phyloP scores from a whole-genome alignment of 2,113 vertebrate species.

The Pogonocichla stellata region DNA sequence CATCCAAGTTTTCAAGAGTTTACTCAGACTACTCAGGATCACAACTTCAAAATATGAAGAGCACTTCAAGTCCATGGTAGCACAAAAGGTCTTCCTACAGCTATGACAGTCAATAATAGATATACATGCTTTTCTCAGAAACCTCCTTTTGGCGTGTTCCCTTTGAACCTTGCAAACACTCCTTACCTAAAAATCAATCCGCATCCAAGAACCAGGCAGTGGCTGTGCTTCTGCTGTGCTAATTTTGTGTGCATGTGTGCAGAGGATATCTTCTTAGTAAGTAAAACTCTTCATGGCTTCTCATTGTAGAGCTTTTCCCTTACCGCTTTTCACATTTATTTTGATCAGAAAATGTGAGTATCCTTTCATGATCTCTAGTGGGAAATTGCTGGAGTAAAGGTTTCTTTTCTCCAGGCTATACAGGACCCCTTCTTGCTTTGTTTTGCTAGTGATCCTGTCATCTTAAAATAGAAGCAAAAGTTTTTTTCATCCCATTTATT shows the following conservation, averaged over 20 bases:
- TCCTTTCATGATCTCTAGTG: background rate
- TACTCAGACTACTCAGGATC: constrained; percentile 32
- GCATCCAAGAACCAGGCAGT: background rate
- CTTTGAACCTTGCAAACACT: constrained; percentile 16
- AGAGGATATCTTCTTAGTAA: background rate
- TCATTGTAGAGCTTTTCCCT: background rate
- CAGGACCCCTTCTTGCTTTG: background rate
- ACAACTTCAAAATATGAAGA: constrained; percentile 19
- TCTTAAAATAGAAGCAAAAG: background rate
- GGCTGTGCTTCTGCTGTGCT: background rate
- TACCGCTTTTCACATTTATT: background rate
- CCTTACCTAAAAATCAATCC: constrained; percentile 45
- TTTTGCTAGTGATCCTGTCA: background rate
- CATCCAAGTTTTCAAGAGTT: constrained; percentile 27
- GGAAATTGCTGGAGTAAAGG: background rate
- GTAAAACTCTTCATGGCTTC: background rate
- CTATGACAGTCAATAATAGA: constrained; percentile 39
- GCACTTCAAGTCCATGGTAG: background rate
- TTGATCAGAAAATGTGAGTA: background rate
- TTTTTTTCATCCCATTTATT: background rate
- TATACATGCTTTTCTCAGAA: background rate
- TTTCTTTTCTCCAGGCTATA: background rate
- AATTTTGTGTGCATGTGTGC: background rate
- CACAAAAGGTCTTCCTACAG: constrained; percentile 36
- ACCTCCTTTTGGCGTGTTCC: background rate